These are phyloP conservation scores for Torymus aiolomorphi DNA, from an alignment of 2,888 invertebrate genomes.

Conservation along the genomic window DNA sequence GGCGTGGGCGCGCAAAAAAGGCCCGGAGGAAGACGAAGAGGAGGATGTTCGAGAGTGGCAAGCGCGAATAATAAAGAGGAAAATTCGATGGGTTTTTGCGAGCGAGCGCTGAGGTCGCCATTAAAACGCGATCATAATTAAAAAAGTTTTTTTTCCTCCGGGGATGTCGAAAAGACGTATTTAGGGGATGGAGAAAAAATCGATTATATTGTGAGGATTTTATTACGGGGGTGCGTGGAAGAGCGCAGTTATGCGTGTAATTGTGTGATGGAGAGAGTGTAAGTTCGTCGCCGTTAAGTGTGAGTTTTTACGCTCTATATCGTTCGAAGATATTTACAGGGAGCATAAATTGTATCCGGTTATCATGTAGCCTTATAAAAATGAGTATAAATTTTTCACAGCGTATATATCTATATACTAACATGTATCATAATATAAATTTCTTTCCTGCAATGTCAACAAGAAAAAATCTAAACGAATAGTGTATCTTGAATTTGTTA, in stretches of 20 bases:
- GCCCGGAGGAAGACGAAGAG: slow-evolving; percentile 16
- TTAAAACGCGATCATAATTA: slow-evolving; percentile 47
- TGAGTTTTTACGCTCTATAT: no score
- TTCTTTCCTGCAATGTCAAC: no score
- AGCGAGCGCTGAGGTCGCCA: background rate
- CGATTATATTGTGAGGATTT: slow-evolving; percentile 2
- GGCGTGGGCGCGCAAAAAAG: slow-evolving; percentile 28
- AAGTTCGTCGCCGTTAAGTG: no score
- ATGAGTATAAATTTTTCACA: no score
- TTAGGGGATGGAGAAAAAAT: background rate
- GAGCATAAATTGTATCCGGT: no score
- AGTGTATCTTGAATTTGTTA: no score
- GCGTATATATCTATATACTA: no score
- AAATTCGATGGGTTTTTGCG: slow-evolving; percentile 26
- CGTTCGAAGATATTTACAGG: no score
- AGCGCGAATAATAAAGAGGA: slow-evolving; percentile 35
- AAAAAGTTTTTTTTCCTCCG: background rate
- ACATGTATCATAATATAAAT: no score
- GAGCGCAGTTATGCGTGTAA: background rate
- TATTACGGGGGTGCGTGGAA: background rate
- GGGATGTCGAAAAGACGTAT: background rate
- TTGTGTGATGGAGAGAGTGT: background rate
- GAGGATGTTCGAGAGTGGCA: background rate
- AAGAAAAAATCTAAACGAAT: no score
- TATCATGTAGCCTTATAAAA: no score